Percentiles rank a stretch among this genome's conserved stretches.
Evolutionary conservation across 2,888 invertebrate species (phyloP).

Genomic region (Pristionchus maxplancki): DNA sequence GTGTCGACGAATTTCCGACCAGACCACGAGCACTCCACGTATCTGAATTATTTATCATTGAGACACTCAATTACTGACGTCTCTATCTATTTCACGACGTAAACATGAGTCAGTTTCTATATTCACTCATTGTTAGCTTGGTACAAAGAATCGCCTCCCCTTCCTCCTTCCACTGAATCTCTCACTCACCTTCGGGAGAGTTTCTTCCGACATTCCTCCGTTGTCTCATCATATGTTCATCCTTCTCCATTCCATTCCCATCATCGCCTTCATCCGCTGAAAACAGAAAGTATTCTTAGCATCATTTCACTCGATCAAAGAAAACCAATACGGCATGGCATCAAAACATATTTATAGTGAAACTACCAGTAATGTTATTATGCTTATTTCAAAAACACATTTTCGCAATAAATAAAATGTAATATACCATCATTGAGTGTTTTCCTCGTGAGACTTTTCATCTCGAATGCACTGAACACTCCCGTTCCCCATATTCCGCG

Average conservation of each 20-base stretch:
- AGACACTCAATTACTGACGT: no score
- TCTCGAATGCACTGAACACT: slow-evolving; percentile 99
- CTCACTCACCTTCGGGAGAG: not conserved
- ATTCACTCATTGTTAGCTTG: not conserved
- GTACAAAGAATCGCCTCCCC: not conserved
- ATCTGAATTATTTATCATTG: no score
- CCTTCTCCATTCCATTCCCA: not conserved
- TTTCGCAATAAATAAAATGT: not conserved
- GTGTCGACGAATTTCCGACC: not conserved
- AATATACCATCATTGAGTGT: slow-evolving; percentile 24
- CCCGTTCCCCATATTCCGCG: slow-evolving; percentile 99
- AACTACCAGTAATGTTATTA: no score
- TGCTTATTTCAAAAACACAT: not conserved
- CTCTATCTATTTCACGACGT: no score
- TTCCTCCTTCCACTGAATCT: not conserved
- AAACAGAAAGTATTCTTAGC: not conserved
- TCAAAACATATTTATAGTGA: not conserved
- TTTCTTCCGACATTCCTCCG: not conserved
- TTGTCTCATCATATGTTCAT: not conserved
- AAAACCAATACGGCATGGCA: not conserved
- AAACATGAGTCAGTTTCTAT: not conserved
- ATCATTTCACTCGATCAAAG: not conserved
- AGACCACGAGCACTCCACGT: slow-evolving; percentile 9
- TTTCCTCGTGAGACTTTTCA: slow-evolving; percentile 98
- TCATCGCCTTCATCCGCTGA: not conserved